phyloP scores from a whole-genome alignment of 2,888 invertebrate species.

The Apamea crenata region DNA sequence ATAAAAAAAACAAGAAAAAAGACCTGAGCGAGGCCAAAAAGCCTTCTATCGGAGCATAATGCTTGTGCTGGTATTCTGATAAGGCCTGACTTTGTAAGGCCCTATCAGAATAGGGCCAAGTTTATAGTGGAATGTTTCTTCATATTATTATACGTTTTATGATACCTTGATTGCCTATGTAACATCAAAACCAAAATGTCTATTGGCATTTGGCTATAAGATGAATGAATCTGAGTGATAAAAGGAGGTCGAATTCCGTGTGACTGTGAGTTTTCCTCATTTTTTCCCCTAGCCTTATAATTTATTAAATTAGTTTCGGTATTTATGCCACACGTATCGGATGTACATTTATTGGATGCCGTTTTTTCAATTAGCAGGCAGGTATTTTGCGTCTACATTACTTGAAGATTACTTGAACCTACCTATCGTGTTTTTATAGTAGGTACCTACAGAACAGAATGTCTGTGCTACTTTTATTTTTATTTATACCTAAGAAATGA shows the following conservation, averaged over 20 bases:
- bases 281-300: neutral
- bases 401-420: neutral
- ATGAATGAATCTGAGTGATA: neutral
- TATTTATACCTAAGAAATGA: conserved; percentile 4
- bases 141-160: neutral
- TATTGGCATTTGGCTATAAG: neutral
- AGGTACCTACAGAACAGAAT: neutral
- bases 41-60: too few relatives aligned
- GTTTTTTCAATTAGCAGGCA: neutral
- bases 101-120: too few relatives aligned
- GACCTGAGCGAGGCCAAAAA: too few relatives aligned
- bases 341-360: neutral
- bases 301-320: neutral
- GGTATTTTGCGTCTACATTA: neutral
- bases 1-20: too few relatives aligned
- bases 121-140: conserved; percentile 7
- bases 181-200: neutral
- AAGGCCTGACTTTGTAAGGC: conserved; percentile 12
- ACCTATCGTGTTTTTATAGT: neutral
- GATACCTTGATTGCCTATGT: conserved; percentile 6
- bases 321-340: neutral
- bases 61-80: too few relatives aligned
- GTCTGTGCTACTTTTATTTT: neutral
- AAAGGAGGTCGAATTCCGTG: neutral
- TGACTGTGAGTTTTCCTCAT: neutral